phyloP scores from a whole-genome alignment of 2,113 vertebrate genomes.

The Rhinopomastus cyanomelas region DNA sequence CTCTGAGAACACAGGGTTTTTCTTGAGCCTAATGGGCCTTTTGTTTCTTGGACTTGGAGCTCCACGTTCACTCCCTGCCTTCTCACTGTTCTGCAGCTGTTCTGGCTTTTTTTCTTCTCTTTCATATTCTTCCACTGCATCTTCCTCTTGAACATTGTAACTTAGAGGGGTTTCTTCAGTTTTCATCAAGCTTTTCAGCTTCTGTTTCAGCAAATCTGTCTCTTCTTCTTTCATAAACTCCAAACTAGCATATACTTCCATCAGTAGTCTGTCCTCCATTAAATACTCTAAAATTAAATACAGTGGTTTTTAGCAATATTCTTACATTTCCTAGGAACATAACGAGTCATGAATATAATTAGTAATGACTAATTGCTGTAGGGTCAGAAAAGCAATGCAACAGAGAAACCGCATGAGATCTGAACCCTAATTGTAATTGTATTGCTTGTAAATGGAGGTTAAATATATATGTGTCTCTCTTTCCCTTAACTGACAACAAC shows the following conservation, averaged over 20 bases:
- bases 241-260: neutral
- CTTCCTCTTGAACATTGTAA: neutral
- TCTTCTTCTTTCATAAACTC: slow-evolving; percentile 11
- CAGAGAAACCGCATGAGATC: neutral
- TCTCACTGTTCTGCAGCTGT: neutral
- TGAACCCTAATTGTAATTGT: neutral
- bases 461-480: neutral
- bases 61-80: neutral
- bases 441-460: neutral
- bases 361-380: neutral
- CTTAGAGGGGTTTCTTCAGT: neutral
- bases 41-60: neutral
- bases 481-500: neutral
- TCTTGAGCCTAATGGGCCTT: neutral
- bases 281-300: slow-evolving; percentile 37
- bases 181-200: neutral
- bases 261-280: neutral
- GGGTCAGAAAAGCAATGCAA: neutral
- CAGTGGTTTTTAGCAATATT: neutral
- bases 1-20: slow-evolving; percentile 49
- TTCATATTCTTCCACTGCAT: neutral
- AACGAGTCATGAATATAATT: neutral
- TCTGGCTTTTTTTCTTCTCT: neutral
- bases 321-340: neutral
- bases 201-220: neutral